A percentile compares a stretch with the other conserved stretches of the same genome.
Conservation (phyloP, 35 echinoderm and acorn worm species). For the Heliocidaris erythrogramma region DNA sequence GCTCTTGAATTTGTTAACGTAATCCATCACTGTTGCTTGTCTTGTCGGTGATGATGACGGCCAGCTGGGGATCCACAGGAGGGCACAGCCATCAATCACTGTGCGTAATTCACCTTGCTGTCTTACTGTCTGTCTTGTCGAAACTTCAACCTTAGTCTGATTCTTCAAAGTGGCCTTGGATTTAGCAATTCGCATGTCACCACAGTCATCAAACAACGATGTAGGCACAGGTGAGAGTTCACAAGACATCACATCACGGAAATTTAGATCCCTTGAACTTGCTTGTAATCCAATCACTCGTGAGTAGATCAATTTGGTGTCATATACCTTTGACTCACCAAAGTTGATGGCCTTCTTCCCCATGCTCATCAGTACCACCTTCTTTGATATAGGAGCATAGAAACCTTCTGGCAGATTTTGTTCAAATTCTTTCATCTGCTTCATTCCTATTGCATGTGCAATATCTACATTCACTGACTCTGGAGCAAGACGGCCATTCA, state of each 20-base stretch:
- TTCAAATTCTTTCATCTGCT: too few relatives aligned
- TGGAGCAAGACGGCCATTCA: too few relatives aligned
- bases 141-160: slow-evolving; percentile 54
- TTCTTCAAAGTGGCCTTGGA: slow-evolving; percentile 64
- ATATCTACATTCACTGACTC: slow-evolving; percentile 56
- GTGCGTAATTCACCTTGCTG: slow-evolving; percentile 21
- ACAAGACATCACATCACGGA: slow-evolving; percentile 54
- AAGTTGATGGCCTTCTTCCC: too few relatives aligned
- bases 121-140: slow-evolving; percentile 20
- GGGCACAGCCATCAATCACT: slow-evolving; percentile 66
- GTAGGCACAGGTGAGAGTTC: slow-evolving; percentile 61
- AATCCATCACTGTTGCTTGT: slow-evolving; percentile 51
- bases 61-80: slow-evolving; percentile 57
- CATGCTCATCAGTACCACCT: too few relatives aligned
- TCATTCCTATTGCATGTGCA: too few relatives aligned
- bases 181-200: slow-evolving; percentile 56
- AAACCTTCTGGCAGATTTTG: too few relatives aligned
- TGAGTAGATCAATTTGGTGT: slow-evolving; percentile 48
- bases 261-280: slow-evolving; percentile 24
- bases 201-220: slow-evolving; percentile 55
- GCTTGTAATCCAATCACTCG: slow-evolving; percentile 47
- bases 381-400: too few relatives aligned
- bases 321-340: too few relatives aligned
- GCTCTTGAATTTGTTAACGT: slow-evolving; percentile 52
- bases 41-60: slow-evolving; percentile 31